Conservation (phyloP, 2,113 vertebrate genomes). For the Micronycteris hirsuta region DNA sequence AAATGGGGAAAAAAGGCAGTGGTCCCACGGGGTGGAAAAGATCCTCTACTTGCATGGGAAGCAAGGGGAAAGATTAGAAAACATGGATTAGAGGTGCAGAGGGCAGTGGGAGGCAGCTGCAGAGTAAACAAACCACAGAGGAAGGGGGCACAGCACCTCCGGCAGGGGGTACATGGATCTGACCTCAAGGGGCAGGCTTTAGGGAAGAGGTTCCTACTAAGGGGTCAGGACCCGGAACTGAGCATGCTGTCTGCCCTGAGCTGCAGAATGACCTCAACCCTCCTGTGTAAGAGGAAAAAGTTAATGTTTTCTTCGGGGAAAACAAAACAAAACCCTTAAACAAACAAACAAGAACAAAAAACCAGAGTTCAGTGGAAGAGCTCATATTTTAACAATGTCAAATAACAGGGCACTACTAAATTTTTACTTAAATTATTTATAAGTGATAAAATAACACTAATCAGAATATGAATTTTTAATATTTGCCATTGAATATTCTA, state of each 20-base stretch:
- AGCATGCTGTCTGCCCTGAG: not conserved
- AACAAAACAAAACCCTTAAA: not conserved
- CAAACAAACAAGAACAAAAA: not conserved
- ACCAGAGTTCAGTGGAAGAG: not conserved
- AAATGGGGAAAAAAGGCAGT: not conserved
- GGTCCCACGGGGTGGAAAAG: not conserved
- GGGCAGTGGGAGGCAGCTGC: not conserved
- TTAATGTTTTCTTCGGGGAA: not conserved
- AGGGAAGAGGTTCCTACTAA: not conserved
- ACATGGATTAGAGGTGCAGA: not conserved
- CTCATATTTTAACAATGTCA: not conserved
- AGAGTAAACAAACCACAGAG: not conserved
- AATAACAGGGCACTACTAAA: not conserved
- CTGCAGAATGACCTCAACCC: not conserved
- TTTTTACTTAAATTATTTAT: constrained; percentile 42
- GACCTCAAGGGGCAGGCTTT: not conserved
- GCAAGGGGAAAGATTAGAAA: not conserved
- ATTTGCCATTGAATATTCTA: not conserved
- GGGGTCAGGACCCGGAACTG: not conserved
- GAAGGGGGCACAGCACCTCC: accelerated
- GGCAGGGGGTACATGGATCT: not conserved
- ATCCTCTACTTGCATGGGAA: not conserved
- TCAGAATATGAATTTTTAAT: constrained; percentile 45
- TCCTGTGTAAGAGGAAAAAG: not conserved
- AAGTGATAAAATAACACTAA: constrained; percentile 30